Evolutionary conservation across 2,113 vertebrate genomes (phyloP).

Genomic region (Trogon surrucura): DNA sequence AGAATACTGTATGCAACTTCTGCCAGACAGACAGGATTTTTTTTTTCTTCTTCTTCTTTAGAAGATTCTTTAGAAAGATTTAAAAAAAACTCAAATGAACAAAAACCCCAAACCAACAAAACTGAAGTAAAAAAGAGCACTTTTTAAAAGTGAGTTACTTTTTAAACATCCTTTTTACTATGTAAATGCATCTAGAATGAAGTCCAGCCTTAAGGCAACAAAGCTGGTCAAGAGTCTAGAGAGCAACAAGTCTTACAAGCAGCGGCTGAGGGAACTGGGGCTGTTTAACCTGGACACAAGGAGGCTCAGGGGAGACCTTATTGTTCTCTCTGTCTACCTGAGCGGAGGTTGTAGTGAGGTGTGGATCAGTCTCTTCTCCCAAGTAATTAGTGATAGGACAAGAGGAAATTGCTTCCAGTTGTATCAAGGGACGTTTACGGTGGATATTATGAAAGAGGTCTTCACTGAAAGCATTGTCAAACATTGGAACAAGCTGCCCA

Average conservation of each 20-base stretch:
- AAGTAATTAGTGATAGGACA: neutral
- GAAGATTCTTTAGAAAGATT: too few species aligned
- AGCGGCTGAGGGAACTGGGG: accelerated
- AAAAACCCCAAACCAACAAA: too few species aligned
- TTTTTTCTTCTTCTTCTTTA: neutral
- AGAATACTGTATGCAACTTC: neutral
- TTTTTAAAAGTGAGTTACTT: too few species aligned
- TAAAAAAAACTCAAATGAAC: too few species aligned
- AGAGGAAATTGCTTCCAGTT: neutral
- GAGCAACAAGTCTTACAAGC: too few species aligned
- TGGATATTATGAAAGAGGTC: neutral
- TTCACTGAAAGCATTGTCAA: neutral
- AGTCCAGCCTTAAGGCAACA: too few species aligned
- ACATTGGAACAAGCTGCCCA: neutral
- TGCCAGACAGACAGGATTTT: neutral
- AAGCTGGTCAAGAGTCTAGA: neutral
- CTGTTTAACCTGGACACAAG: neutral
- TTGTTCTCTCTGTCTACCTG: neutral
- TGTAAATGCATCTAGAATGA: too few species aligned
- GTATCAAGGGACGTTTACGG: accelerated
- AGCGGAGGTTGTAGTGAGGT: neutral
- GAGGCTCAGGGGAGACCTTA: neutral
- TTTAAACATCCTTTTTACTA: too few species aligned
- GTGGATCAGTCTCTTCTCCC: accelerated
- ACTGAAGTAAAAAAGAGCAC: too few species aligned